A percentile compares a stretch with the other conserved stretches of the same genome.
Conservation (phyloP, 2,888 invertebrate species). For the Calephelis perditalis region DNA sequence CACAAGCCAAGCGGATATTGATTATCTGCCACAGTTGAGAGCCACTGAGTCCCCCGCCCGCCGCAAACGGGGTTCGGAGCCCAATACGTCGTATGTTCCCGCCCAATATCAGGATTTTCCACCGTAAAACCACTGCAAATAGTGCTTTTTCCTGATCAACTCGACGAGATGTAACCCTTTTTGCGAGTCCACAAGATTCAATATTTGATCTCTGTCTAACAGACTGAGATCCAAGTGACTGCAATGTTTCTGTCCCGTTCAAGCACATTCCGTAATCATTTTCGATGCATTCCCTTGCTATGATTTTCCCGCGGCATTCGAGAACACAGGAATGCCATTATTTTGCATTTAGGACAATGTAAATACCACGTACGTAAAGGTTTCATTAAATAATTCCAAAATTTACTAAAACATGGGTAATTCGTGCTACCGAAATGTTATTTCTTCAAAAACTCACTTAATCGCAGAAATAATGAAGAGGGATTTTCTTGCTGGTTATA, state of each 20-base stretch:
- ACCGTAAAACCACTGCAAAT: conserved; percentile 43
- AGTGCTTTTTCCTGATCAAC: conserved; percentile 45
- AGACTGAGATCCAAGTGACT: conserved; percentile 64
- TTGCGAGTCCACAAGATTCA: conserved; percentile 54
- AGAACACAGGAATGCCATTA: conserved; percentile 48
- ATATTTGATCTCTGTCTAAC: conserved; percentile 79
- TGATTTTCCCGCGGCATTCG: conserved; percentile 70
- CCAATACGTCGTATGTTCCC: conserved; percentile 47
- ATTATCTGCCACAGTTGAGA: conserved; percentile 80
- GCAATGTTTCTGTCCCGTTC: conserved; percentile 68
- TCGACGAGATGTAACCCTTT: conserved; percentile 45
- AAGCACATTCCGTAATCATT: conserved; percentile 73
- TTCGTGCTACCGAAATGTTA: too few relatives aligned
- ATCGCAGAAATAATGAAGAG: too few relatives aligned
- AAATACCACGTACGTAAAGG: background rate
- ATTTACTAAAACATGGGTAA: background rate
- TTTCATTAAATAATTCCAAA: conserved; percentile 5
- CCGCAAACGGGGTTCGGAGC: conserved; percentile 34
- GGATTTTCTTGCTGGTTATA: too few relatives aligned
- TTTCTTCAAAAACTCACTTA: too few relatives aligned
- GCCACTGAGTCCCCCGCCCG: conserved; percentile 64
- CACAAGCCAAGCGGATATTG: conserved; percentile 80
- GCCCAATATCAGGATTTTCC: conserved; percentile 39
- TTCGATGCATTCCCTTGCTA: conserved; percentile 75
- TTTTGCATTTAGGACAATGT: conserved; percentile 34